These are phyloP conservation scores for Siderastrea siderea DNA, from an alignment of 92 coral and sea anemone species.

Conservation along the genomic window DNA sequence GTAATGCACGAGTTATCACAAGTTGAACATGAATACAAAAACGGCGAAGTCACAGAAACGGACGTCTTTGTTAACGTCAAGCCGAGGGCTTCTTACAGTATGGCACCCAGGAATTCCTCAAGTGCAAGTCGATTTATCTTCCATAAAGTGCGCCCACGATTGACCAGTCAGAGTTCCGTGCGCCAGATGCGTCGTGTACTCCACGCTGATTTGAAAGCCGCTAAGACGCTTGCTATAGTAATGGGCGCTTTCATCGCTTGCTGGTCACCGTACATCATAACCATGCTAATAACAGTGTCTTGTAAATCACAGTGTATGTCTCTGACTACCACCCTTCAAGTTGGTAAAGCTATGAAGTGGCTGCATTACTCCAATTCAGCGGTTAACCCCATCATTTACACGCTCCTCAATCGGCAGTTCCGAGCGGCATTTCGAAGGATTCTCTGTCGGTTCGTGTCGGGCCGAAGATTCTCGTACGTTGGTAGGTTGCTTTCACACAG, in stretches of 20 bases:
- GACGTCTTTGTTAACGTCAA: constrained; percentile 37
- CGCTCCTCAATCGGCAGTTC: constrained; percentile 81
- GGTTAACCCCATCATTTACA: constrained; percentile 86
- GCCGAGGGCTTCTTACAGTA: constrained; percentile 38
- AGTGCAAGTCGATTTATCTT: constrained; percentile 35
- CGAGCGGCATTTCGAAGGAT: constrained; percentile 84
- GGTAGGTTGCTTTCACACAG: constrained; percentile 31
- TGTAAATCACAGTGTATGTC: constrained; percentile 57
- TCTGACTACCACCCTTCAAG: constrained; percentile 1
- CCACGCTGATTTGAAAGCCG: constrained; percentile 83
- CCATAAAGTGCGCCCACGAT: constrained; percentile 59
- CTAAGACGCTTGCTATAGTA: constrained; percentile 88
- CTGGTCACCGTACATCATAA: constrained; percentile 87
- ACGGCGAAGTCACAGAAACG: constrained; percentile 34
- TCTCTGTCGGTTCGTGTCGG: constrained; percentile 68
- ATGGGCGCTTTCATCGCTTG: constrained; percentile 90
- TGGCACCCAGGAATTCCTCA: constrained; percentile 22
- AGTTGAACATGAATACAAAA: constrained; percentile 25
- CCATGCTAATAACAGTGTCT: constrained; percentile 59
- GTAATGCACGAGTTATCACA: constrained; percentile 42
- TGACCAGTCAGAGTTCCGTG: constrained; percentile 74
- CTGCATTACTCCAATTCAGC: constrained; percentile 90
- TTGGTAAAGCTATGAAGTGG: constrained; percentile 78
- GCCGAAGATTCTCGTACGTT: constrained; percentile 41
- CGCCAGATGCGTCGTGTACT: constrained; percentile 72